Evolutionary conservation across 2,888 invertebrate genomes (phyloP), one percentile per base, ranked within the genome.

Genomic region (Eristalis intricaria): DNA sequence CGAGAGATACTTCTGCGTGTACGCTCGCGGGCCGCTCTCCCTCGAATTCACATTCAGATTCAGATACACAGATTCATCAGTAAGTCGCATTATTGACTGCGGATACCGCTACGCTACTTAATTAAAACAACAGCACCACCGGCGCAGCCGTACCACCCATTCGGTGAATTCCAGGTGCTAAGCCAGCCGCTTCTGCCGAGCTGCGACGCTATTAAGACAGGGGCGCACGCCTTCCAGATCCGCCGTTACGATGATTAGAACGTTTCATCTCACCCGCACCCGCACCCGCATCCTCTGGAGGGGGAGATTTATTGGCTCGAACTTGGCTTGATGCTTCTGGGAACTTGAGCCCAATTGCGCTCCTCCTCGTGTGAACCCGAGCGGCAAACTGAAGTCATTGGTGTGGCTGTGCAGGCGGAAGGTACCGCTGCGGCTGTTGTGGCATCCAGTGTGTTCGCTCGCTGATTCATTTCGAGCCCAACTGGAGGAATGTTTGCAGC

Each of bases 221-320:
- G 23, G 50, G 29, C 69, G 60, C 68, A 82, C 76, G 79, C 87
- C 84, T 79, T 76, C 87, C 60, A 73, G 61, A 87, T 73, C 40
- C 64, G 15, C 84, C 73, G 73, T 81, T 81, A 85, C 29, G 56
- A 73, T 84, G 87, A 87, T 84, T 84, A 87, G 84, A 87, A 84
- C 50, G 68, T 87, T 78, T 69, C 65, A 63, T 26, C 60, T 29
- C 43, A 19, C 60, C 43, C n/a, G 50, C 50, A 7, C 50, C 50
- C 5, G 50, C 50, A 5, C 5, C 19, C 8, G 19, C 43, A 32
- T 10, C 32, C 32, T 32, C 32, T 10, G 32, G 32, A 32, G 32
- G 50, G 50, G 50, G 70, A 77, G 85, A 86, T 83, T 86, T 86
- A 86, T 86, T 83, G 58, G 71, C 78, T 74, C 23, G 43, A 29